phyloP scores from a whole-genome alignment of 2,113 vertebrate species.

The Abramis brama region DNA sequence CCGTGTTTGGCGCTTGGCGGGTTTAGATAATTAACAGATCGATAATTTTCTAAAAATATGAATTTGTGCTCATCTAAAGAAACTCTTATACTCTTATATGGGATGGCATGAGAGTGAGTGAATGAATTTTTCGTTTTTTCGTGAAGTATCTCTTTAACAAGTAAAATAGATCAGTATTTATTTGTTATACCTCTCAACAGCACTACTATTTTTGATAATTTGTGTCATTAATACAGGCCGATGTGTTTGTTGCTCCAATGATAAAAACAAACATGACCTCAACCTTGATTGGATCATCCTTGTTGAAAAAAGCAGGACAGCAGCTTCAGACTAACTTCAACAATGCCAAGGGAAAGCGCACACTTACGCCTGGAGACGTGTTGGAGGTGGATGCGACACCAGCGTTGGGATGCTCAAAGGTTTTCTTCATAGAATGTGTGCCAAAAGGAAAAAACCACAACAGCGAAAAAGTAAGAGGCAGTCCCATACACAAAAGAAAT shows the following conservation, averaged over 20 bases:
- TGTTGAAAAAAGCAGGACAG: constrained; percentile 60
- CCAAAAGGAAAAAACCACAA: constrained; percentile 59
- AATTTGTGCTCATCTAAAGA: too few species aligned
- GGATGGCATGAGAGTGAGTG: too few species aligned
- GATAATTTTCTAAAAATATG: too few species aligned
- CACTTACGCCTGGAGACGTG: constrained; percentile 60
- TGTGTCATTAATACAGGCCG: constrained; percentile 57
- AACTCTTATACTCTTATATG: too few species aligned
- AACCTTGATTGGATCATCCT: constrained; percentile 57
- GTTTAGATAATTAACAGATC: too few species aligned
- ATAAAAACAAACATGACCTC: constrained; percentile 50
- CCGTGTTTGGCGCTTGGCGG: too few species aligned
- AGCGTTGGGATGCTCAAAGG: constrained; percentile 59
- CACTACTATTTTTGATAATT: neutral
- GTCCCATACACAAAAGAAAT: too few species aligned
- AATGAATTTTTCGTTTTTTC: too few species aligned
- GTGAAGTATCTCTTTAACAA: neutral
- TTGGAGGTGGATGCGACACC: constrained; percentile 58
- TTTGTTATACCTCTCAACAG: neutral
- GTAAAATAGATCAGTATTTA: neutral
- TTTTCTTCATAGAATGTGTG: constrained; percentile 70
- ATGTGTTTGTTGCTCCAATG: constrained; percentile 69
- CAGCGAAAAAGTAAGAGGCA: constrained; percentile 56
- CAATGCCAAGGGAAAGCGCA: neutral
- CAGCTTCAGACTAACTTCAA: constrained; percentile 57